These are phyloP conservation scores for Pomacea canaliculata DNA, from an alignment of 2,888 invertebrate genomes.

Conservation along the genomic window DNA sequence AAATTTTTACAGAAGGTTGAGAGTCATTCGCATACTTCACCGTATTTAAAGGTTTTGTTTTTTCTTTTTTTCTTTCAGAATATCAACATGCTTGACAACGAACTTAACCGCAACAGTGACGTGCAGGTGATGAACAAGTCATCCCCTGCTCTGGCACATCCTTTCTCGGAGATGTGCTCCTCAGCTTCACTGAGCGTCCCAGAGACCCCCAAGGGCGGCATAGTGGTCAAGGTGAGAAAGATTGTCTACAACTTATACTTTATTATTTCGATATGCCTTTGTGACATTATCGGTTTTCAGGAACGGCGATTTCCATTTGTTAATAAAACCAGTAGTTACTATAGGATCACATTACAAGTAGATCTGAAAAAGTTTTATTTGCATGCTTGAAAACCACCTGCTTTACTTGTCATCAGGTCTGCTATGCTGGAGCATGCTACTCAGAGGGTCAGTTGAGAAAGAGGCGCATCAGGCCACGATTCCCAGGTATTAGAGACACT, in stretches of 20 bases:
- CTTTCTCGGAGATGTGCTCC: conserved; percentile 27
- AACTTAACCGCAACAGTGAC: conserved; percentile 51
- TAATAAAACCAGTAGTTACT: too few species aligned
- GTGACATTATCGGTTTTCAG: neutral
- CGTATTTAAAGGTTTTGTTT: too few species aligned
- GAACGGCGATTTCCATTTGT: too few species aligned
- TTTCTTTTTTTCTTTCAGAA: neutral
- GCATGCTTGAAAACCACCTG: too few species aligned
- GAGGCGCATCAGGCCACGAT: conserved; percentile 68
- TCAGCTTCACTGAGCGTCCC: conserved; percentile 56
- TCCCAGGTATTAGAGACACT: conserved; percentile 62
- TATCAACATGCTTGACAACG: conserved; percentile 54
- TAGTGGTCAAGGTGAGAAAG: conserved; percentile 59
- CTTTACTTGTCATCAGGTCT: conserved; percentile 59
- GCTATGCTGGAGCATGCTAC: conserved; percentile 71
- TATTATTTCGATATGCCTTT: neutral
- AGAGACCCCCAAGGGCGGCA: conserved; percentile 58
- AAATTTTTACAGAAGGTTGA: too few species aligned
- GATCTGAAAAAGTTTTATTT: too few species aligned
- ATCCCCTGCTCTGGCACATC: conserved; percentile 20
- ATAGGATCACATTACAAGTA: too few species aligned
- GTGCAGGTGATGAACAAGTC: conserved; percentile 35
- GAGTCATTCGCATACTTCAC: too few species aligned
- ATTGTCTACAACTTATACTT: neutral
- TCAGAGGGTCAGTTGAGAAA: conserved; percentile 70